Base-by-base conservation (phyloP, 1,140 invertebrate species). In the Ylistrum balloti region DNA sequence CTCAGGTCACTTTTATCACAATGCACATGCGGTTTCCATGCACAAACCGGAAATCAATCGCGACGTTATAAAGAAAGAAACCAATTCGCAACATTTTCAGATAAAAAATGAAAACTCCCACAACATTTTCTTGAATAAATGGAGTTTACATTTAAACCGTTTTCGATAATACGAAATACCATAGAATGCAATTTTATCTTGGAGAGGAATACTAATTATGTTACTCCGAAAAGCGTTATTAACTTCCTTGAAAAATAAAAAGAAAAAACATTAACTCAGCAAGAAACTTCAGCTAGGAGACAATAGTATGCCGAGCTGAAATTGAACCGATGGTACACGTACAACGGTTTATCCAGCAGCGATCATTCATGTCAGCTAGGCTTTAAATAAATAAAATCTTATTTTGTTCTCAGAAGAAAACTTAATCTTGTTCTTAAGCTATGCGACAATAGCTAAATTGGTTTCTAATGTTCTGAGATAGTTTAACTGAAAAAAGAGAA, bases 321-420 rank as follows among this genome's bases (percentile, higher is more conserved):
- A 17, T 28, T 9, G 56, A 74, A 74, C 22, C n/a, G 7, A 28
- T 11, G n/a, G 1, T 74, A 17, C 20, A 5, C 1, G 5, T 22
- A n/a, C n/a, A n/a, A n/a, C n/a, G n/a, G 45, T 28, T 74, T 74
- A 74, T 74, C 56, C 56, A 74, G 28, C 56, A 5, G 9, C 22
- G 5, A 74, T 74, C 56, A 28, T n/a, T 74, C 56, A 74, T 74
- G 56, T 74, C 56, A 11, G n/a, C 56, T 9, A 74, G 17, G 56
- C 56, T 74, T 74, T 74, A 74, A 74, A 74, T 74, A 74, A 74
- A 74, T 74, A 74, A 74, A 74, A 74, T 74, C 56, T 11, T 74
- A 74, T 74, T 74, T 74, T 74, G 56, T 74, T 28, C 56, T 74
- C 1, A 28, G 17, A 74, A n/a, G n/a, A 28, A 74, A 74, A 74